Evolutionary conservation across 2,888 invertebrate species (phyloP), one percentile per base, ranked within the genome.

Genomic region (Hecatera dysodea): DNA sequence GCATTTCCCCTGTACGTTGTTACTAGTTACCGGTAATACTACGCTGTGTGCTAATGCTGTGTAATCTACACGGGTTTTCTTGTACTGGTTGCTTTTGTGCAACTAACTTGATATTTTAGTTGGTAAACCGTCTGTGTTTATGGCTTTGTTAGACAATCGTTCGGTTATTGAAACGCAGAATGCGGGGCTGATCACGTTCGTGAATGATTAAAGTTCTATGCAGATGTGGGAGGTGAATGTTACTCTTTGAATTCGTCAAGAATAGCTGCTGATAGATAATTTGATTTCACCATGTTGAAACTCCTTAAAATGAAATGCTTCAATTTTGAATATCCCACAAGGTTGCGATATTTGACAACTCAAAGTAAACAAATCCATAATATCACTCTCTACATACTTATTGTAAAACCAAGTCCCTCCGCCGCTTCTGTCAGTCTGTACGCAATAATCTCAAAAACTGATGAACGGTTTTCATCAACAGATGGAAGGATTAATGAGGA

Each of bases 41-140:
- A 78, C 70, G 81, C 69, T 75, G 79, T 82, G 81, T 83, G 79
- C 72, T 80, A 81, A 83, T 81, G 64, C 74, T 70, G 67, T 75
- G 79, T 85, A 85, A 85, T 85, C 69, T 81, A 76, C 81, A 75
- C 86, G 72, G 67, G 74, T 84, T 84, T 86, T 78, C 81, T 86
- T 75, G 82, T 84, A 78, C 72, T 68, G 55, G 66, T 71, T 83
- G 75, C 78, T 71, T 84, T 85, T 86, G 83, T 83, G 85, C 86
- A 84, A 84, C 84, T 80, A 72, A 79, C 86, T 85, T 78, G 86
- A 81, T 85, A 85, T 84, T 85, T 81, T 77, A 75, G 84, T 84
- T 81, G 81, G 78, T 81, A 73, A 71, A 77, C 60, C 62, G 68
- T 53, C 67, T 61, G 67, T 75, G 56, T 82, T 81, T 65, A 82